A percentile compares a stretch with the other conserved stretches of the same genome.
phyloP scores from a whole-genome alignment of 2,797 vertebrate genomes.

The Gila robusta region DNA sequence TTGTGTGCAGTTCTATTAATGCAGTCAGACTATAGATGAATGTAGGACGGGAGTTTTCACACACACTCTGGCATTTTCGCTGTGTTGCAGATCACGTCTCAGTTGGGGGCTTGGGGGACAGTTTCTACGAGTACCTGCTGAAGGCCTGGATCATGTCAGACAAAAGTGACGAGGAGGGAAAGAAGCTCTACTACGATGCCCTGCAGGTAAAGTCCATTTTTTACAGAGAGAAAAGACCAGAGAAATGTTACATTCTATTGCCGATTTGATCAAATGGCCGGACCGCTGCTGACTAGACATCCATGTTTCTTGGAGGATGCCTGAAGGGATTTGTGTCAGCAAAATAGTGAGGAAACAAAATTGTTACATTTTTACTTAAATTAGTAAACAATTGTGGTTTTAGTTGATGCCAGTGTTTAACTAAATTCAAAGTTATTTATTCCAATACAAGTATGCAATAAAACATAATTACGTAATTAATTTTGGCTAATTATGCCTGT shows the following conservation, averaged over 20 bases:
- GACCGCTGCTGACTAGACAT: slow-evolving; percentile 1
- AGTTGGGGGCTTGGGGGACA: slow-evolving; percentile 96
- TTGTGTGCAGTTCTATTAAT: neutral
- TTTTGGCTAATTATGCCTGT: neutral
- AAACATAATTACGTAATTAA: neutral
- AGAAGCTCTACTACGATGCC: slow-evolving; percentile 95
- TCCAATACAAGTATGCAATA: neutral
- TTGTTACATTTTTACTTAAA: neutral
- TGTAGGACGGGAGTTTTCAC: neutral
- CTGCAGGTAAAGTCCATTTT: slow-evolving; percentile 85
- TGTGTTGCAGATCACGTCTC: slow-evolving; percentile 93
- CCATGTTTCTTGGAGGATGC: neutral
- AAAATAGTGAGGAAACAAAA: neutral
- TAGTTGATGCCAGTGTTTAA: neutral
- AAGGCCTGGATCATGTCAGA: slow-evolving; percentile 99
- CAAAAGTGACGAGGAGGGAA: slow-evolving; percentile 93
- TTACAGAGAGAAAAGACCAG: slow-evolving; percentile 6
- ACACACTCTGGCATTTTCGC: neutral
- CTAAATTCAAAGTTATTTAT: neutral
- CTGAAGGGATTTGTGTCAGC: slow-evolving; percentile 16
- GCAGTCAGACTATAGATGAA: neutral
- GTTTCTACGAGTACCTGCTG: slow-evolving; percentile 98
- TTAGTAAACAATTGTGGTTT: neutral
- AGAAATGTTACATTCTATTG: neutral
- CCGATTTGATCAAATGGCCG: neutral